Conservation (phyloP, 2,888 invertebrate genomes). For the Drosophila mulleri region DNA sequence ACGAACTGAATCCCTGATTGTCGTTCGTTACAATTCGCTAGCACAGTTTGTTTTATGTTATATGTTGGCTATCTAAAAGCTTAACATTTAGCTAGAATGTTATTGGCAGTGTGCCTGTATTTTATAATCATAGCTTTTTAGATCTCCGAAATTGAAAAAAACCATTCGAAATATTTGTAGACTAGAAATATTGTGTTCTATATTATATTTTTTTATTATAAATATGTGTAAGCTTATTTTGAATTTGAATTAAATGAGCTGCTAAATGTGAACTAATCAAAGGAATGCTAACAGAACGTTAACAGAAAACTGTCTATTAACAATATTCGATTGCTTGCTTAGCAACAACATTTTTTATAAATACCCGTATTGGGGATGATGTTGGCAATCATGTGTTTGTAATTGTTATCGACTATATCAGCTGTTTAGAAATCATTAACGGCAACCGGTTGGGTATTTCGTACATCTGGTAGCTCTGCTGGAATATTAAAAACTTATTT, state of each 20-base stretch:
- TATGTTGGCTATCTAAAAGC: constrained; percentile 13
- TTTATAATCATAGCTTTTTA: constrained; percentile 4
- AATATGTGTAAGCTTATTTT: neutral
- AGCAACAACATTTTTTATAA: neutral
- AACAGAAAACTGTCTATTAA: neutral
- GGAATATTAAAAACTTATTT: neutral
- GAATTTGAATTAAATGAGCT: neutral
- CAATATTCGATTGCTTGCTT: constrained; percentile 3
- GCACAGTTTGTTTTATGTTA: constrained; percentile 46
- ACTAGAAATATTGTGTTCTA: neutral
- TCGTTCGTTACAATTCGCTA: constrained; percentile 32
- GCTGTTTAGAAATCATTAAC: neutral
- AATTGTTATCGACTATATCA: neutral
- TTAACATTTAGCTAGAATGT: constrained; percentile 26
- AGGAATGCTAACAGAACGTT: neutral
- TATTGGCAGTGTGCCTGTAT: constrained; percentile 16
- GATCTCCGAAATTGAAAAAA: neutral
- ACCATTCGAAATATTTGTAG: neutral
- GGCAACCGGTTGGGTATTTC: neutral
- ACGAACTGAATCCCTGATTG: constrained; percentile 27
- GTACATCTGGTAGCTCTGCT: constrained; percentile 14
- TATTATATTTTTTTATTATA: neutral
- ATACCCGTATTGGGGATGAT: neutral
- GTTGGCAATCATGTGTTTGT: neutral
- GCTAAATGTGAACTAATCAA: neutral